These are phyloP conservation scores for Murina feae DNA, from an alignment of 2,113 vertebrate genomes.

Conservation along the genomic window DNA sequence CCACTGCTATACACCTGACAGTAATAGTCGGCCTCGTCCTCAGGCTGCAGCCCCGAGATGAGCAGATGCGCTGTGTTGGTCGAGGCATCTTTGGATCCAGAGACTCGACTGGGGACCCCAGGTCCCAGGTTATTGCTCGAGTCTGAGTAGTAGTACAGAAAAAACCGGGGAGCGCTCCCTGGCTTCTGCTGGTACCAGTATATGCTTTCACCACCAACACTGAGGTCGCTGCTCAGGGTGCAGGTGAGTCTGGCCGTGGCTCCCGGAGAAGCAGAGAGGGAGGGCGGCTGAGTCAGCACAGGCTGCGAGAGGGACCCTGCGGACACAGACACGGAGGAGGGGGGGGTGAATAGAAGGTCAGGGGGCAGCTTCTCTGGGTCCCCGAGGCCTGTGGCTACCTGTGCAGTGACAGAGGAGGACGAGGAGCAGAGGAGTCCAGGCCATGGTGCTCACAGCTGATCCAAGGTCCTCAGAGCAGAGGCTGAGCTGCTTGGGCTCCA, in stretches of 20 bases:
- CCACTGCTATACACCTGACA: rapidly evolving
- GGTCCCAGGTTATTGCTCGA: not conserved
- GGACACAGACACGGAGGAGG: not conserved
- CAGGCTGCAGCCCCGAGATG: not conserved
- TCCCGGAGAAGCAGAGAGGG: rapidly evolving
- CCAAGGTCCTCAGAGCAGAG: not conserved
- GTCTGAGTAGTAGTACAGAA: not conserved
- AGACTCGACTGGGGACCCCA: not conserved
- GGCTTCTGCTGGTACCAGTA: not conserved
- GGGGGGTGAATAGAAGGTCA: not conserved
- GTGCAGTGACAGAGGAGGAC: not conserved
- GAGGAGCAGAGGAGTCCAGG: not conserved
- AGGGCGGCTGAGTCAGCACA: not conserved
- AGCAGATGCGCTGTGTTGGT: rapidly evolving
- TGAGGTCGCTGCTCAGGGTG: rapidly evolving
- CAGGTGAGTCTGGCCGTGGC: not conserved
- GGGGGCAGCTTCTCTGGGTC: not conserved
- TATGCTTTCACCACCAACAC: rapidly evolving
- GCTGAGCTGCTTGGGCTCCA: not conserved
- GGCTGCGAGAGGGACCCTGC: not conserved
- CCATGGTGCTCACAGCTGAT: not conserved
- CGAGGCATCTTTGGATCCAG: not conserved
- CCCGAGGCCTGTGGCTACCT: not conserved
- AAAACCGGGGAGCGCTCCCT: not conserved
- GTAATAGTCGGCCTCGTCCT: not conserved